These are phyloP conservation scores for Cydia splendana DNA, from an alignment of 1,140 invertebrate species.

Conservation along the genomic window DNA sequence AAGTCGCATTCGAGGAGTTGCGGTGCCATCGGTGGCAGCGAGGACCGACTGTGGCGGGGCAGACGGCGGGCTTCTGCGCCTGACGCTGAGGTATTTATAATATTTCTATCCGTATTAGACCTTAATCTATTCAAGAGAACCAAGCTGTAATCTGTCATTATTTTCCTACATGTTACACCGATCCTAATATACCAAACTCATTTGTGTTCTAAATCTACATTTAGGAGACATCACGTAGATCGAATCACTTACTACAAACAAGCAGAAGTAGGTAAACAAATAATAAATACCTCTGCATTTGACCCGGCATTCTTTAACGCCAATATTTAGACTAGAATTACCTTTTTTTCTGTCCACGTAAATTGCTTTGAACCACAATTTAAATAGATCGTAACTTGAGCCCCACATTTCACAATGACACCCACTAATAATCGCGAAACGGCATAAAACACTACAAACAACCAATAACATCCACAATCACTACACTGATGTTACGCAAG, in stretches of 20 bases:
- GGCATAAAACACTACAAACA: neutral
- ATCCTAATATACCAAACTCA: no score
- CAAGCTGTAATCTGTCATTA: neutral
- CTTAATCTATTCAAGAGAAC: neutral
- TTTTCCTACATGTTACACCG: no score
- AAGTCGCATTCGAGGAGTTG: constrained; percentile 89
- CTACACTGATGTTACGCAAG: neutral
- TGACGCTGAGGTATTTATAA: constrained; percentile 64
- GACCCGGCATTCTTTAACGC: neutral
- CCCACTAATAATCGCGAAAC: constrained; percentile 24
- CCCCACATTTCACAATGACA: constrained; percentile 4
- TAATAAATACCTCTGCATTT: no score
- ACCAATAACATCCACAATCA: constrained; percentile 13
- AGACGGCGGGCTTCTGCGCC: constrained; percentile 79
- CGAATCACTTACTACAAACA: no score
- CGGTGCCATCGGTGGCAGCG: constrained; percentile 89
- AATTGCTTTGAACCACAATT: constrained; percentile 22
- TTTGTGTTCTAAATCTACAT: no score
- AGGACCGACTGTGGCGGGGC: constrained; percentile 72
- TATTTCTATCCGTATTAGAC: neutral
- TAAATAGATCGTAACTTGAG: constrained; percentile 17
- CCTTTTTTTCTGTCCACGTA: neutral
- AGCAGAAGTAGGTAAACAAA: no score
- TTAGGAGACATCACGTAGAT: neutral
- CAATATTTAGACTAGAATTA: neutral